phyloP scores from a whole-genome alignment of 2,888 invertebrate species.

The Bombyx huttoni region DNA sequence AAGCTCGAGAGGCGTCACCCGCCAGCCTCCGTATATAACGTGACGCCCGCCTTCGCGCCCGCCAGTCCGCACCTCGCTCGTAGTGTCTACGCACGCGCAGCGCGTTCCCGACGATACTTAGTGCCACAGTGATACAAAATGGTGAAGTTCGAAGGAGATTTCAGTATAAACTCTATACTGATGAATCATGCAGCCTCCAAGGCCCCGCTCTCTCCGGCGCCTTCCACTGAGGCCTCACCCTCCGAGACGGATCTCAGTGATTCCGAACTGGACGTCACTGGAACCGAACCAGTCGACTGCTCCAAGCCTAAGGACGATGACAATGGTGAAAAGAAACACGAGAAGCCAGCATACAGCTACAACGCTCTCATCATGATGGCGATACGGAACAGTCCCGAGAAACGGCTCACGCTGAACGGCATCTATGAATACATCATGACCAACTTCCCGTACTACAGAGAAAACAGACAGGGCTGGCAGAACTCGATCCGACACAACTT shows the following conservation, averaged over 20 bases:
- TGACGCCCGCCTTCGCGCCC: slow-evolving; percentile 53
- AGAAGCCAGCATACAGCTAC: slow-evolving; percentile 98
- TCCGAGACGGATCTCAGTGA: slow-evolving; percentile 70
- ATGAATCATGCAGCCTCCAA: slow-evolving; percentile 68
- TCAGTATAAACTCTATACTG: slow-evolving; percentile 85
- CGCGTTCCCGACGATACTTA: slow-evolving; percentile 21
- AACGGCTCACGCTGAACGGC: slow-evolving; percentile 93
- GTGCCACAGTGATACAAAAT: slow-evolving; percentile 37
- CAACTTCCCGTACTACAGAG: slow-evolving; percentile 97
- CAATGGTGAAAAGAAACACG: slow-evolving; percentile 77
- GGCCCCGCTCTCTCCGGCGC: slow-evolving; percentile 54
- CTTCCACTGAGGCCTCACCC: slow-evolving; percentile 44
- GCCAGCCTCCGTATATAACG: slow-evolving; percentile 37
- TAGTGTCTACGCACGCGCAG: slow-evolving; percentile 42
- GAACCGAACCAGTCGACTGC: slow-evolving; percentile 82
- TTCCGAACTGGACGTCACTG: slow-evolving; percentile 83
- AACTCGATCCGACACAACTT: slow-evolving; percentile 98
- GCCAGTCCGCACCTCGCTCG: slow-evolving; percentile 54
- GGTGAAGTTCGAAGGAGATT: slow-evolving; percentile 78
- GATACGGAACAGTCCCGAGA: slow-evolving; percentile 94
- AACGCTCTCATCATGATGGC: slow-evolving; percentile 99
- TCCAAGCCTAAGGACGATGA: slow-evolving; percentile 64
- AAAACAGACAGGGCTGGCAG: slow-evolving; percentile 99
- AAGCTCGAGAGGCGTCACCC: slow-evolving; percentile 41
- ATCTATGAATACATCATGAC: slow-evolving; percentile 99